Evolutionary conservation across 92 coral and sea anemone species (phyloP), one percentile per base, ranked within the genome.

Genomic region (Palythoa grandiflora): DNA sequence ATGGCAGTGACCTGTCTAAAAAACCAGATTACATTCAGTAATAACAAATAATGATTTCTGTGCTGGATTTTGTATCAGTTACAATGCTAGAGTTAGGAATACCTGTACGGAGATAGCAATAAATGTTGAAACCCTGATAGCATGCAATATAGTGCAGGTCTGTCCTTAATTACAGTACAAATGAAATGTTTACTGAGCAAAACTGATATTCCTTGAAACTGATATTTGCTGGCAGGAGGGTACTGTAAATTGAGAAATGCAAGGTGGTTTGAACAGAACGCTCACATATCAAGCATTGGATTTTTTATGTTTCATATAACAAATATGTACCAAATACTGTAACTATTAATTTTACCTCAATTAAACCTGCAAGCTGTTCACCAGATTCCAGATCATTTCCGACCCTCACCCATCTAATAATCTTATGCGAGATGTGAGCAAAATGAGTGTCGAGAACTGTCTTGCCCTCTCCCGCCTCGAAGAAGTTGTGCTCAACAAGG

Each of bases 381-480:
- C 77, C 77, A 38, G 77, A 21, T 73, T 73, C 77, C 16, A 73
- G 54, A 48, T 73, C 77, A 73, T 73, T 73, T 40, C 77, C 77
- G 12, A 73, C 77, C 2, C 77, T 40, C 9, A 73, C 77, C 77
- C 77, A 73, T 8, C 77, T 38, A 73, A 73, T 73, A 11, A 73
- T 73, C 35, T 73, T 73, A 38, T 71, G 75, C 4, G 75, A 71
- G 11, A 71, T 71, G 39, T 71, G 75, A 15, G 75, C 75, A 36
- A 71, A 73, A 14, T 73, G 77, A 0, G 77, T 73, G 11, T 73
- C 77, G 14, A 54, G 16, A 9, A 54, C 12, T 54, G 60, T 9
- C 60, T 54, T 54, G 14, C 60, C 60, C 16, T 54, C 60, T 54
- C 60, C 60, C 16, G 60, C 60, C 60, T 54, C 60, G 9, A 54